These are phyloP conservation scores for Leptogaster cylindrica DNA, from an alignment of 2,888 invertebrate genomes.

Conservation along the genomic window DNA sequence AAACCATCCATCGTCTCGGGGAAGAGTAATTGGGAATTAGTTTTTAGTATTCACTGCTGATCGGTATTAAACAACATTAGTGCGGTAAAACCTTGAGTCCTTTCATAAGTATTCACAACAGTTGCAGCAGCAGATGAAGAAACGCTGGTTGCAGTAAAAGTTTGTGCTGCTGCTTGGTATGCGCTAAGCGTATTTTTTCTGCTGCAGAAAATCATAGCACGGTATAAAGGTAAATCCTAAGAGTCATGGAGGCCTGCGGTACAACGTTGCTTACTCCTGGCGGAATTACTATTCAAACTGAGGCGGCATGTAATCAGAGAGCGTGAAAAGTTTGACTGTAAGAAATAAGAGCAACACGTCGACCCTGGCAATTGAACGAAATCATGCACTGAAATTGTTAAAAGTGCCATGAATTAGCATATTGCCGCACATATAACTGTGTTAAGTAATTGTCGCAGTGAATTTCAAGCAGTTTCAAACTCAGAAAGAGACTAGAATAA, in stretches of 20 bases:
- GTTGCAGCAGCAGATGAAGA: neutral
- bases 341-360: slow-evolving; percentile 1
- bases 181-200: neutral
- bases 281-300: neutral
- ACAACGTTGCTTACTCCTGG: neutral
- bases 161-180: neutral
- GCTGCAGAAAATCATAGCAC: neutral
- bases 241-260: neutral
- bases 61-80: too few species aligned
- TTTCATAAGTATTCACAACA: neutral
- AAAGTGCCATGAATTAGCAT: neutral
- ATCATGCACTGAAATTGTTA: slow-evolving; percentile 6
- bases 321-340: neutral
- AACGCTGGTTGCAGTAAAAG: neutral
- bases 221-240: neutral
- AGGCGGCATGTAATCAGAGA: neutral
- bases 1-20: too few species aligned
- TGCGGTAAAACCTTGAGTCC: neutral
- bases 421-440: neutral
- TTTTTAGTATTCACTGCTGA: too few species aligned
- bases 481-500: too few species aligned
- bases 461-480: slow-evolving; percentile 16
- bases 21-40: too few species aligned
- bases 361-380: slow-evolving; percentile 12
- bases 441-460: slow-evolving; percentile 7